Base-by-base conservation (phyloP, 1,140 invertebrate species). In the Ceratitis capitata region DNA sequence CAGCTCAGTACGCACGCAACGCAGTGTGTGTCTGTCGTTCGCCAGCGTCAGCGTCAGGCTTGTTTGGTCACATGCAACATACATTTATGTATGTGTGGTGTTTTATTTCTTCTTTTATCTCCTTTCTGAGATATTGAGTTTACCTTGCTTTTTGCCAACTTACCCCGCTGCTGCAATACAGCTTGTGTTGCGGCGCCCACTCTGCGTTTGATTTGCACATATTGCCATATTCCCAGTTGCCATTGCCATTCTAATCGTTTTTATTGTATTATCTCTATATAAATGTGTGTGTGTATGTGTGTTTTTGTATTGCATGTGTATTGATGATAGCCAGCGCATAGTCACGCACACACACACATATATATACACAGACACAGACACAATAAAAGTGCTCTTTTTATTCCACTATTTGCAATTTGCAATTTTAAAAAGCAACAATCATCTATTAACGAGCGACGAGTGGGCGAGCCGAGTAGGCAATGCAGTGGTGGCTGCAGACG, bases 351-450 rank as follows among this genome's bases (percentile, higher is more conserved):
- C 26, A 64, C 3, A 39, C 64, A 42, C 35, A 74, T n/a, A 74
- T 45, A 19, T 4, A 61, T 23, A 5, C n/a, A 26, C 12, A 61
- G 5, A 61, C 6, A 1, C 5, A 61, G n/a, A 4, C 9, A 26
- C 12, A 61, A 26, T 26, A n/a, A n/a, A 56, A 56, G 51, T 56
- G n/a, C 6, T 45, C 45, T 78, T 78, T n/a, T n/a, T n/a, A n/a
- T n/a, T n/a, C n/a, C n/a, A n/a, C n/a, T n/a, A n/a, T n/a, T 35
- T 78, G 23, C 39, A 9, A 78, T 23, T 26, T 78, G n/a, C 19
- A 32, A 78, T 42, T 78, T 45, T 45, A 78, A 78, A 78, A 42
- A 42, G 69, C 69, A 78, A 78, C 69, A 78, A 45, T 78, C 69
- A 45, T 78, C 7, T 78, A 78, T 78, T n/a, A n/a, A n/a, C n/a